phyloP scores from a whole-genome alignment of 1,140 invertebrate species.

The Agrilus planipennis region DNA sequence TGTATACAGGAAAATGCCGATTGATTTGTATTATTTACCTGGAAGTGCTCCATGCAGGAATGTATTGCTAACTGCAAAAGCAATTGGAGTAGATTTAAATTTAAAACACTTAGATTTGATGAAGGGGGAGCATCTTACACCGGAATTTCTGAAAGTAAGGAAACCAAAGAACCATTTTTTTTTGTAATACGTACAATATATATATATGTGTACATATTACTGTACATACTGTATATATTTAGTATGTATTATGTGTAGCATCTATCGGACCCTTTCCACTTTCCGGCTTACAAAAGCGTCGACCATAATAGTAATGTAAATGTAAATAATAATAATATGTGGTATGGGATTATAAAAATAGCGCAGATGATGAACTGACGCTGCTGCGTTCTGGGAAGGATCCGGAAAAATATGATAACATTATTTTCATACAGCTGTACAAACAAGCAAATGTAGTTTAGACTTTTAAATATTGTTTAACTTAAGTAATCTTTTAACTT shows the following conservation, averaged over 20 bases:
- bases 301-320: too few species aligned
- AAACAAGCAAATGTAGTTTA: neutral
- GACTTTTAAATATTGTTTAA: neutral
- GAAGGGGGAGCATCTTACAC: slow-evolving; percentile 54
- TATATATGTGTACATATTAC: neutral
- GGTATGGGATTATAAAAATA: too few species aligned
- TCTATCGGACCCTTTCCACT: too few species aligned
- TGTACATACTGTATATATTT: neutral
- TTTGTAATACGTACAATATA: neutral
- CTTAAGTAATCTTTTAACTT: too few species aligned
- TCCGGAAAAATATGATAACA: neutral
- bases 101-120: slow-evolving; percentile 47
- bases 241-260: neutral
- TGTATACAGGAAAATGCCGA: slow-evolving; percentile 23
- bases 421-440: neutral
- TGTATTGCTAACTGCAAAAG: slow-evolving; percentile 50
- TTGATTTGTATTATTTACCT: slow-evolving; percentile 43
- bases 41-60: slow-evolving; percentile 48
- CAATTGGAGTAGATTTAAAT: slow-evolving; percentile 55
- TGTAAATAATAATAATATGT: too few species aligned
- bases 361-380: too few species aligned
- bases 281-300: too few species aligned
- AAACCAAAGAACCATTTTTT: neutral
- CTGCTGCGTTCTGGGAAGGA: too few species aligned
- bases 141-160: slow-evolving; percentile 62